A percentile compares a stretch with the other conserved stretches of the same genome.
Evolutionary conservation across 2,113 vertebrate species (phyloP).

Genomic region (Pelobates fuscus): DNA sequence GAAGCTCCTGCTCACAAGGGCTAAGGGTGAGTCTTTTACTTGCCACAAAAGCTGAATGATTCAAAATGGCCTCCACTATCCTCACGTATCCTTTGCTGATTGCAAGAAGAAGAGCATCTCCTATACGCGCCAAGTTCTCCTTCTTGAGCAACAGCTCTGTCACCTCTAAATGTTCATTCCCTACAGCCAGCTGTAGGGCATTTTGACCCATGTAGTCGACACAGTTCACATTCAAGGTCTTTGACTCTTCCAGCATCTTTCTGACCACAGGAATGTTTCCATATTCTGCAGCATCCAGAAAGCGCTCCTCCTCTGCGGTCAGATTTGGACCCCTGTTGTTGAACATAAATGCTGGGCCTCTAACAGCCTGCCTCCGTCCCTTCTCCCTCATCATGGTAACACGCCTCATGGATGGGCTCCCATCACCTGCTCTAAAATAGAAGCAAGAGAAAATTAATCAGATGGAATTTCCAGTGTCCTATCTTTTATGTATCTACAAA

Average conservation of each 20-base stretch:
- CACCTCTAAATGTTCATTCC: slow-evolving; percentile 84
- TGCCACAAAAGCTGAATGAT: slow-evolving; percentile 79
- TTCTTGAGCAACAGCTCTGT: slow-evolving; percentile 80
- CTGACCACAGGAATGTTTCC: slow-evolving; percentile 88
- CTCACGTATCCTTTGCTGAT: slow-evolving; percentile 88
- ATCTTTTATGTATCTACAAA: too few relatives aligned
- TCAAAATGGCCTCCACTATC: slow-evolving; percentile 85
- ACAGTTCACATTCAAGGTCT: slow-evolving; percentile 79
- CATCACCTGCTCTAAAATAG: slow-evolving; percentile 65
- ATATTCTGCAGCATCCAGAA: slow-evolving; percentile 81
- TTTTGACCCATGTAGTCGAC: slow-evolving; percentile 85
- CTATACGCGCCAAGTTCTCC: slow-evolving; percentile 84
- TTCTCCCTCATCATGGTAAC: slow-evolving; percentile 78
- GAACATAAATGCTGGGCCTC: slow-evolving; percentile 86
- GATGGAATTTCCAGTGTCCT: not conserved
- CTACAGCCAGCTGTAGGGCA: slow-evolving; percentile 79
- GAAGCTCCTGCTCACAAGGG: slow-evolving; percentile 79
- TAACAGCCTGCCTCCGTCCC: slow-evolving; percentile 78
- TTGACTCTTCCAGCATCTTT: slow-evolving; percentile 85
- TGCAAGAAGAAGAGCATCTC: slow-evolving; percentile 84
- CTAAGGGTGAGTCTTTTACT: slow-evolving; percentile 79
- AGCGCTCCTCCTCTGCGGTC: slow-evolving; percentile 79
- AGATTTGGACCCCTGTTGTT: slow-evolving; percentile 76
- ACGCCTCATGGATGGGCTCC: slow-evolving; percentile 69
- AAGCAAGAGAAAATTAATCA: slow-evolving; percentile 2